Percentiles rank a stretch among this genome's conserved stretches.
phyloP scores from a whole-genome alignment of 1,140 invertebrate genomes.

The Archegozetes longisetosus region DNA sequence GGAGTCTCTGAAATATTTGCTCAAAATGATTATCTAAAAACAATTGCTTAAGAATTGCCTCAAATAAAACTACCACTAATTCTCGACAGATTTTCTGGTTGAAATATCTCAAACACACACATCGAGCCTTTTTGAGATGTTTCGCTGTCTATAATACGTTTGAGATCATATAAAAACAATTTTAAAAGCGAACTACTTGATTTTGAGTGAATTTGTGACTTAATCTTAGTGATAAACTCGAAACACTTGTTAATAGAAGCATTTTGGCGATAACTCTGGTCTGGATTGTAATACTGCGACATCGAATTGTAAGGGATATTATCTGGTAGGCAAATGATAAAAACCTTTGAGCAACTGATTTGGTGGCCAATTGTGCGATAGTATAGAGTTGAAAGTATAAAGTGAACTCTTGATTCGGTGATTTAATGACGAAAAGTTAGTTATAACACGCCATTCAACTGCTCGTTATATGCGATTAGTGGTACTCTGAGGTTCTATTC shows the following conservation, averaged over 20 bases:
- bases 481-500: too few species aligned
- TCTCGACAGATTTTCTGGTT: conserved; percentile 65
- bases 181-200: conserved; percentile 15
- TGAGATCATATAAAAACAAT: conserved; percentile 57
- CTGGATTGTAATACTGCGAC: conserved; percentile 52
- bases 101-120: conserved; percentile 71
- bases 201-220: neutral
- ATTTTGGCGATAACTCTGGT: conserved; percentile 70
- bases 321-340: neutral
- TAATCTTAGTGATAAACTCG: conserved; percentile 49
- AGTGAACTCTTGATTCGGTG: conserved; percentile 38
- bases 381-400: conserved; percentile 36
- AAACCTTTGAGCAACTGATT: conserved; percentile 37
- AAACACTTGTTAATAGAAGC: conserved; percentile 55
- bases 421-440: conserved; percentile 49
- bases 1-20: conserved; percentile 44
- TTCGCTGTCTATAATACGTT: conserved; percentile 76
- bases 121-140: conserved; percentile 68
- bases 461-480: too few species aligned
- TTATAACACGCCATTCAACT: conserved; percentile 38
- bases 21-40: conserved; percentile 55
- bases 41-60: conserved; percentile 54
- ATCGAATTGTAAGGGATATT: conserved; percentile 31
- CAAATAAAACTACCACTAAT: conserved; percentile 68
- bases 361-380: conserved; percentile 36